Base-by-base conservation (phyloP, 2,797 vertebrate species). In the Rhinichthys osculus region DNA sequence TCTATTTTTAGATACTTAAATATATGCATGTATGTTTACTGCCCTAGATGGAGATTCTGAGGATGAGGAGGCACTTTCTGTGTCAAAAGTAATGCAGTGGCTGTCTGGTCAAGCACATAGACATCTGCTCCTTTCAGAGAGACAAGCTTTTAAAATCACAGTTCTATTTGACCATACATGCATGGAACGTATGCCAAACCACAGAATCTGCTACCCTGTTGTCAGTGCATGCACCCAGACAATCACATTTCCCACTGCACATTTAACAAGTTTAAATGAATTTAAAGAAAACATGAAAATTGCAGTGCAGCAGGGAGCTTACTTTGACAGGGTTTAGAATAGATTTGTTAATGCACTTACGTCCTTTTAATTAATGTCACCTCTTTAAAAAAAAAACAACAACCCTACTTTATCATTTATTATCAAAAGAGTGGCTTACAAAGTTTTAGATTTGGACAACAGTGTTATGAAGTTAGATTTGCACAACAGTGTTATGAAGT, bases 51-150 rank as follows among this genome's bases (percentile, higher is more conserved):
- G 50, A 57, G 19, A 35, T 70, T 0, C 76, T 72, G 77, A 80
- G 77, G 76, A 72, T 52, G 64, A 33, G 38, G 14, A 66, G 77
- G 64, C 64, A 79, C 76, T 79, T 42, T 71, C 35, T 54, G 59
- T 44, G 52, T 52, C 64, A 59, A 23, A 84, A 74, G 82, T 84
- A n/a, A 84, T 84, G 82, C 54, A 74, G 14, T 62, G 82, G 57
- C 38, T 84, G 27, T 74, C 82, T 77, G 54, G 82, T 42, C 70
- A 76, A 30, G 47, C 71, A 78, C 79, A n/a, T n/a, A n/a, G n/a
- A n/a, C n/a, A 67, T 50, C 23, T 70, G 27, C 64, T 70, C 35
- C 64, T 50, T 47, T 77, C 73, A 66, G 82, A 84, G 3, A 76
- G 42, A 78, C 23, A 81, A 66, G 40, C 23, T 50, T 84, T 66